phyloP scores from a whole-genome alignment of 2,113 vertebrate species.

The Alaudala cheleensis region DNA sequence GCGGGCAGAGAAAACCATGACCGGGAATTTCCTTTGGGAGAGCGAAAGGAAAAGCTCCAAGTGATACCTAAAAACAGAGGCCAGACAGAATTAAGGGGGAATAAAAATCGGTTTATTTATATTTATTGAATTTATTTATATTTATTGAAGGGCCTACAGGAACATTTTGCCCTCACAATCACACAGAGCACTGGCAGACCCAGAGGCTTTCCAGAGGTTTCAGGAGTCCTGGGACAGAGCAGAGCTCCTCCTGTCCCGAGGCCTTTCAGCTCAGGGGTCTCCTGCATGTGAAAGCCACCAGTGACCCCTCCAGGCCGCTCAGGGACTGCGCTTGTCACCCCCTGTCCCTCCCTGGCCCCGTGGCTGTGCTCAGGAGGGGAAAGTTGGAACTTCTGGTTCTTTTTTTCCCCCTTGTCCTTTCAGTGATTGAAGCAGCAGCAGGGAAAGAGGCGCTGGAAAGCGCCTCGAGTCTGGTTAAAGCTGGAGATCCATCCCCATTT shows the following conservation, averaged over 20 bases:
- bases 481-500: conserved; percentile 58
- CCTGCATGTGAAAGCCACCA: background rate
- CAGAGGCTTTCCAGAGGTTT: background rate
- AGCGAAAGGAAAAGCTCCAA: background rate
- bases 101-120: background rate
- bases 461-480: conserved; percentile 41
- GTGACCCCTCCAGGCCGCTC: background rate
- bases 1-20: fast-evolving
- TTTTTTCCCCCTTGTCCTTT: background rate
- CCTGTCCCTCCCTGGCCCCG: background rate
- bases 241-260: background rate
- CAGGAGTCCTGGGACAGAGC: background rate
- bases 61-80: background rate
- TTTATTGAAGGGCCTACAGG: background rate
- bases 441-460: conserved; percentile 39
- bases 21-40: fast-evolving
- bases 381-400: background rate
- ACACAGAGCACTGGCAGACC: fast-evolving
- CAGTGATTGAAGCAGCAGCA: background rate
- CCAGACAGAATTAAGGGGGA: background rate
- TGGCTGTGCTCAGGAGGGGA: background rate
- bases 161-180: background rate
- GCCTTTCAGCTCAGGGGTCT: background rate
- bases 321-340: background rate
- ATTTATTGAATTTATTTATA: background rate